These are phyloP conservation scores for Astreopora myriophthalma DNA, from an alignment of 64 coral and sea anemone genomes.

Conservation along the genomic window DNA sequence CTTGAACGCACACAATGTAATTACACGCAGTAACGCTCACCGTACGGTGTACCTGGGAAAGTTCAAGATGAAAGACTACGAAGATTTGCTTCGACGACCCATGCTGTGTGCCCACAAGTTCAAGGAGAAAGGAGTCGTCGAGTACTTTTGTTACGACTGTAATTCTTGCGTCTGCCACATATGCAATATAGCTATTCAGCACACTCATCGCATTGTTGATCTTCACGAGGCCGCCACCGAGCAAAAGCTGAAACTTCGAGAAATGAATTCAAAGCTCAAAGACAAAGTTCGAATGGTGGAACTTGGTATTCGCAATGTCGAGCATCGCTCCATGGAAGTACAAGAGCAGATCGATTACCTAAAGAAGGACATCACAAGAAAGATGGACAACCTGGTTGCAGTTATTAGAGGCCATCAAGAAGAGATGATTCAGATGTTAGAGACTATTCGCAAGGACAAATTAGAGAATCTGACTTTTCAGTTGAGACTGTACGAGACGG, in stretches of 20 bases:
- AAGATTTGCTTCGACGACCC: constrained; percentile 30
- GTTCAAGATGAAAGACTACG: constrained; percentile 19
- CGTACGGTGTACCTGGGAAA: constrained; percentile 41
- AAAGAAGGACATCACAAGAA: constrained; percentile 42
- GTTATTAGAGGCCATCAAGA: constrained; percentile 41
- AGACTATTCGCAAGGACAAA: constrained; percentile 50
- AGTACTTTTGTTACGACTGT: constrained; percentile 61
- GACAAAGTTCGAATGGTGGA: constrained; percentile 54
- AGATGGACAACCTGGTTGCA: constrained; percentile 53
- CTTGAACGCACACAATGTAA: constrained; percentile 65
- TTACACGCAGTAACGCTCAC: constrained; percentile 62
- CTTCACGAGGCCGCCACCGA: constrained; percentile 66
- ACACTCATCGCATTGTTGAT: constrained; percentile 70
- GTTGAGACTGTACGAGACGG: constrained; percentile 24
- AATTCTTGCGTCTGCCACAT: constrained; percentile 44
- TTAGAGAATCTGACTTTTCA: constrained; percentile 57
- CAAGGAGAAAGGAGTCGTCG: constrained; percentile 35
- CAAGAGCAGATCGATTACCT: constrained; percentile 61
- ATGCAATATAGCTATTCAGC: constrained; percentile 69
- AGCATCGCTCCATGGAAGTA: constrained; percentile 59
- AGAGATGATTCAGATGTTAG: constrained; percentile 47
- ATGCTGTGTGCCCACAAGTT: constrained; percentile 33
- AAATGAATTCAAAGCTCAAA: constrained; percentile 57
- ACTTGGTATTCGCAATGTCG: constrained; percentile 52
- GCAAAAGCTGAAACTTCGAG: constrained; percentile 60